Base-by-base conservation (phyloP, 2,888 invertebrate species). In the Amblyjoppa proteus region DNA sequence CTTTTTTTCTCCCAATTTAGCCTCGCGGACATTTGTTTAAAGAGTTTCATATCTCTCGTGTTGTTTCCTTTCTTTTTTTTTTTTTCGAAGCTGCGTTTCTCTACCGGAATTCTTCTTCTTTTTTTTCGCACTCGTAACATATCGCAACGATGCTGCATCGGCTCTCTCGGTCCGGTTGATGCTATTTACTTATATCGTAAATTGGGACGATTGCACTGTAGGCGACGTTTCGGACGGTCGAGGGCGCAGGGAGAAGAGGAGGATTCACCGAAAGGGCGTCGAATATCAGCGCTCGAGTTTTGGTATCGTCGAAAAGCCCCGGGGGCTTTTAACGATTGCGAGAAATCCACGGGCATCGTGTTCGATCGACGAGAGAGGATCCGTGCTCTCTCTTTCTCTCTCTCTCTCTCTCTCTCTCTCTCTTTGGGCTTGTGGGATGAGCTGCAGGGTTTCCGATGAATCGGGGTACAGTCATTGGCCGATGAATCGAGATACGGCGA, bases 251-350 rank as follows among this genome's bases (percentile, higher is more conserved):
- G 45, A 38, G 38, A 9, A 0, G 28, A 1, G 41, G 38, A 25
- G 61, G 20, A 38, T 77, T 73, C 76, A 31, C 11, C 38, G 31
- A 61, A 56, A 25, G 75, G 25, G 68, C 41, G 68, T 41, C 25
- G 25, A 51, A 74, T 74, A 78, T 78, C 75, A 70, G 69, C 78
- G 78, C 78, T 81, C 61, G 78, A 64, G 64, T 74, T 85, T 85
- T 75, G 78, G 77, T 85, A 81, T 28, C 81, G 49, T 70, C 70
- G 77, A 75, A 69, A 49, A 66, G 78, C 69, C 81, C 78, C 70
- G 28, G 74, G 81, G 68, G 78, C 78, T 81, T 85, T 56, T 25
- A 61, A 66, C 76, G 80, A 58, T 73, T 56, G 66, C 51, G 85
- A 83, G 83, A 85, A 80, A 83, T 86, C 77, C 76, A 68, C 70